phyloP scores from a whole-genome alignment of 2,888 invertebrate species.

The Aporophyla lueneburgensis region DNA sequence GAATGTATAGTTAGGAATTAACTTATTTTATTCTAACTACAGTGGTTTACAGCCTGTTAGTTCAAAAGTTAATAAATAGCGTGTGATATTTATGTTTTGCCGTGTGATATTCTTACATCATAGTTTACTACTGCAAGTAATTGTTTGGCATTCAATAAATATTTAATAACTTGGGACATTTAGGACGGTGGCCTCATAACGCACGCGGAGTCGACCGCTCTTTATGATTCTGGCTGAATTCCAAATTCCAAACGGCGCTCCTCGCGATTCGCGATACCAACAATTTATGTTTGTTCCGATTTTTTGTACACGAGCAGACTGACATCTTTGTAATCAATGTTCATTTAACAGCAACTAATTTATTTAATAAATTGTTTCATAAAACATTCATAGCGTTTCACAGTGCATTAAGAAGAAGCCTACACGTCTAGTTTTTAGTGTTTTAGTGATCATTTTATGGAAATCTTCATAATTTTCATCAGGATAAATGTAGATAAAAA shows the following conservation, averaged over 20 bases:
- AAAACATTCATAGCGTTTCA: not conserved
- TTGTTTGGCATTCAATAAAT: conserved; percentile 73
- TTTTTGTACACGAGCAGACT: conserved; percentile 68
- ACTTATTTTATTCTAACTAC: conserved; percentile 10
- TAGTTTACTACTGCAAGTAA: conserved; percentile 66
- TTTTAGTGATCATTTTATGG: no score
- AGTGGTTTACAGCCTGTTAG: not conserved
- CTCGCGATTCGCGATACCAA: conserved; percentile 76
- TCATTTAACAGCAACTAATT: conserved; percentile 25
- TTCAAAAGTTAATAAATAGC: conserved; percentile 28
- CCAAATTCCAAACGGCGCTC: conserved; percentile 80
- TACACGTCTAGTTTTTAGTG: no score
- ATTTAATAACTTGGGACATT: conserved; percentile 81
- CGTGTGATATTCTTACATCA: conserved; percentile 26
- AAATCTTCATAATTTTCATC: no score
- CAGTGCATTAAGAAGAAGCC: no score
- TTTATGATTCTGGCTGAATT: conserved; percentile 84
- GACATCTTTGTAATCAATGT: conserved; percentile 54
- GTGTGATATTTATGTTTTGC: conserved; percentile 24
- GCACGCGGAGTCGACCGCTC: conserved; percentile 76
- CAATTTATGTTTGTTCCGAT: conserved; percentile 78
- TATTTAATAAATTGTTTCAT: conserved; percentile 7
- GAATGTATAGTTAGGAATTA: not conserved
- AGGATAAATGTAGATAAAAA: no score
- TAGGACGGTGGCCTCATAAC: conserved; percentile 83